phyloP scores from a whole-genome alignment of 2,888 invertebrate species.

The Belgica antarctica region DNA sequence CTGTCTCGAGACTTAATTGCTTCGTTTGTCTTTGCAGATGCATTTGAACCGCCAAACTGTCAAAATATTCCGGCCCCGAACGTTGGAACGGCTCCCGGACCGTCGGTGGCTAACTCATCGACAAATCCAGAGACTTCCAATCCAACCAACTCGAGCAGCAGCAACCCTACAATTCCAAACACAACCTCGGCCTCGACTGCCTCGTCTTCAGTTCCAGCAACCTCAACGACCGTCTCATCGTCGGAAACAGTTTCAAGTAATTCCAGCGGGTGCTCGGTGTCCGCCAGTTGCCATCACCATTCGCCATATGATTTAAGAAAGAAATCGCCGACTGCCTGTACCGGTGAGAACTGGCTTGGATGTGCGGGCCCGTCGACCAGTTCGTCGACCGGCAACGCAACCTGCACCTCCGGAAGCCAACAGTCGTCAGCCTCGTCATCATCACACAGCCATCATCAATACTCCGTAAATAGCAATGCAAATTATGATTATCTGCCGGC shows the following conservation, averaged over 20 bases:
- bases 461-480: conserved; percentile 35
- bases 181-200: conserved; percentile 43
- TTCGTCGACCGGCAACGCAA: background rate
- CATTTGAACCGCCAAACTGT: conserved; percentile 73
- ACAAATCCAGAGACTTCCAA: conserved; percentile 45
- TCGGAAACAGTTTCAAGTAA: conserved; percentile 15
- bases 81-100: conserved; percentile 53
- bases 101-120: conserved; percentile 45
- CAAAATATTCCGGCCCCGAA: conserved; percentile 62
- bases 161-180: conserved; percentile 46
- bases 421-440: conserved; percentile 31
- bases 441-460: conserved; percentile 36
- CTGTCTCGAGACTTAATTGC: background rate
- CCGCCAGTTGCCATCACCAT: conserved; percentile 62
- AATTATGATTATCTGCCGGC: conserved; percentile 67
- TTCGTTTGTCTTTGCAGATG: conserved; percentile 60
- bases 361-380: conserved; percentile 23
- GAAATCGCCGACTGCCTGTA: conserved; percentile 72
- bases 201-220: conserved; percentile 12
- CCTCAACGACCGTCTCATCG: conserved; percentile 34
- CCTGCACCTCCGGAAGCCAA: conserved; percentile 28
- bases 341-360: conserved; percentile 42
- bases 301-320: conserved; percentile 87
- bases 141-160: conserved; percentile 46
- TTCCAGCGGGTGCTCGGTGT: conserved; percentile 44